Evolutionary conservation across 2,888 invertebrate genomes (phyloP).

Genomic region (Mimachlamys varia): DNA sequence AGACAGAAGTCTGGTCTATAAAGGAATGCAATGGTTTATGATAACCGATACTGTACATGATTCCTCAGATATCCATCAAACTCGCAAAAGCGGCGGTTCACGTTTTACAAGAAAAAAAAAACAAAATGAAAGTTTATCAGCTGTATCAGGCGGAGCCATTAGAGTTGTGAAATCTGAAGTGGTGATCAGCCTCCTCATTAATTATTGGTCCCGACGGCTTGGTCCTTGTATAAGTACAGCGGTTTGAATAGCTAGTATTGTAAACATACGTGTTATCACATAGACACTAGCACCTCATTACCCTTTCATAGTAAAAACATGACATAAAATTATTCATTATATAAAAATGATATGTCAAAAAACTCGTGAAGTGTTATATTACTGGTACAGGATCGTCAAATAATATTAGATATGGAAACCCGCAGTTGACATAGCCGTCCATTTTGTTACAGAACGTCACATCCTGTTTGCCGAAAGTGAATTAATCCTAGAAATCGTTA

Average conservation of each 20-base stretch:
- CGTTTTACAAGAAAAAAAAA: neutral
- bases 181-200: neutral
- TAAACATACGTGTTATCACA: neutral
- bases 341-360: no score
- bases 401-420: no score
- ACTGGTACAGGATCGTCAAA: neutral
- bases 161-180: constrained; percentile 1
- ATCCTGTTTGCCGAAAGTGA: no score
- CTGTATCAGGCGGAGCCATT: neutral
- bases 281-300: neutral
- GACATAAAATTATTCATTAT: neutral
- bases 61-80: neutral
- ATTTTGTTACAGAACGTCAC: no score
- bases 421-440: no score
- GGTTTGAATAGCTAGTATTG: neutral
- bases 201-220: neutral
- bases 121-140: neutral
- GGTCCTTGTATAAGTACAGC: neutral
- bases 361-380: no score
- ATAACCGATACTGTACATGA: neutral
- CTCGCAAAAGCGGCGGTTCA: neutral
- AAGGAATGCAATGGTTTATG: neutral
- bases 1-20: neutral
- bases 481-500: no score
- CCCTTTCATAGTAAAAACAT: neutral